Conservation (phyloP, 2,888 invertebrate genomes). For the Agonopterix alstromeriana region DNA sequence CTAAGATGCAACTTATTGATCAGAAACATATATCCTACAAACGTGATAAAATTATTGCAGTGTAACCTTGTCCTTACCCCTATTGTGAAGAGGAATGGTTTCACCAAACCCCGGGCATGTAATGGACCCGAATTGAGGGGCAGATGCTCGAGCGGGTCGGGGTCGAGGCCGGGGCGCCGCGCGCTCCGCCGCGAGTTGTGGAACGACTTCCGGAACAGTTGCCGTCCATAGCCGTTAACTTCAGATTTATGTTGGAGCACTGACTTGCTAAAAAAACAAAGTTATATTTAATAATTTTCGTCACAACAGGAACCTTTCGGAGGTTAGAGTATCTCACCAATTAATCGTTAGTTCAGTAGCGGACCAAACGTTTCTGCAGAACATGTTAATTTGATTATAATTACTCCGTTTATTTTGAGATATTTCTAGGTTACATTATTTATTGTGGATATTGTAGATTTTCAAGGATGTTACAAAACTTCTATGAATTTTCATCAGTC, state of each 20-base stretch:
- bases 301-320: background rate
- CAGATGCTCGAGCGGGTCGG: constrained; percentile 57
- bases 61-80: constrained; percentile 69
- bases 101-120: constrained; percentile 65
- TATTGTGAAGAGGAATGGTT: constrained; percentile 80
- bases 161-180: constrained; percentile 33
- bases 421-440: background rate
- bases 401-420: background rate
- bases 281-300: background rate
- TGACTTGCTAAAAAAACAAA: constrained; percentile 23
- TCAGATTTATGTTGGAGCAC: constrained; percentile 16
- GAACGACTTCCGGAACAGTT: constrained; percentile 49
- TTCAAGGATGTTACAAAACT: background rate
- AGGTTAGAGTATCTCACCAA: constrained; percentile 34
- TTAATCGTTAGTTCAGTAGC: constrained; percentile 49
- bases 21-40: no score
- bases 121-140: constrained; percentile 59
- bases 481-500: no score
- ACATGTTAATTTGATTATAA: constrained; percentile 39
- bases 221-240: constrained; percentile 25
- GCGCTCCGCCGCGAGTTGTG: constrained; percentile 42
- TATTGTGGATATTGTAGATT: background rate
- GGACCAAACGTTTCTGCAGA: constrained; percentile 57
- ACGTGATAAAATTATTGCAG: background rate
- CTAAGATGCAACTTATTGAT: no score